phyloP scores from a whole-genome alignment of 2,113 vertebrate species.

The Lagenorhynchus albirostris region DNA sequence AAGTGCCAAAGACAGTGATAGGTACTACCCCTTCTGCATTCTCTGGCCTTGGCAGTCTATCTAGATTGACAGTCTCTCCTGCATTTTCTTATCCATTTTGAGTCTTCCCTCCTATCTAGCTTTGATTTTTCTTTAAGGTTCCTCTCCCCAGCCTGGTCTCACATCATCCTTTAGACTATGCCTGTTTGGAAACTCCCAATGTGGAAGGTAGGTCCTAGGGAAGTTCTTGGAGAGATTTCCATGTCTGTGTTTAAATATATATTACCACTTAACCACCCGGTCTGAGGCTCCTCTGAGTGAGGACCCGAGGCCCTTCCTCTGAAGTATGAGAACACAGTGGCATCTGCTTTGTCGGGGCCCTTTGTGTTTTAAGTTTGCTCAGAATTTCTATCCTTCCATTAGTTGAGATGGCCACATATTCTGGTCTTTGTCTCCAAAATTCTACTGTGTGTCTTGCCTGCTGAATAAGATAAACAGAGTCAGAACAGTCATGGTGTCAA shows the following conservation, averaged over 20 bases:
- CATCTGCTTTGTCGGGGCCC: not conserved
- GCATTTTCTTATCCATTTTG: not conserved
- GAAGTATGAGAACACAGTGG: not conserved
- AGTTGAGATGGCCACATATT: not conserved
- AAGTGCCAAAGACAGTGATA: not conserved
- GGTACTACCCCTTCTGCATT: not conserved
- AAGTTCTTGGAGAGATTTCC: not conserved
- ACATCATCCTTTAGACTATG: not conserved
- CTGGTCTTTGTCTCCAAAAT: slow-evolving; percentile 2
- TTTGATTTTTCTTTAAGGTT: slow-evolving; percentile 17
- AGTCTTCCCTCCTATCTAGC: not conserved
- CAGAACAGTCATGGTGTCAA: not conserved
- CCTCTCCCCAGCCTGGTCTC: not conserved
- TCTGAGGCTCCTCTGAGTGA: not conserved
- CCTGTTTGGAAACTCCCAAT: not conserved
- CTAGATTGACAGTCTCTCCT: not conserved
- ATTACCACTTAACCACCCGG: not conserved
- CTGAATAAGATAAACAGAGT: not conserved
- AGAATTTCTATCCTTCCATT: not conserved
- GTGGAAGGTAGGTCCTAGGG: not conserved
- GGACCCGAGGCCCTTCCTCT: not conserved
- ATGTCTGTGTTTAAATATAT: not conserved
- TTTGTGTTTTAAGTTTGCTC: not conserved
- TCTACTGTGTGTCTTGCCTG: not conserved
- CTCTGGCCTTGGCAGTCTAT: not conserved